Evolutionary conservation across 2,797 vertebrate genomes (phyloP).

Genomic region (Halcyon badia): DNA sequence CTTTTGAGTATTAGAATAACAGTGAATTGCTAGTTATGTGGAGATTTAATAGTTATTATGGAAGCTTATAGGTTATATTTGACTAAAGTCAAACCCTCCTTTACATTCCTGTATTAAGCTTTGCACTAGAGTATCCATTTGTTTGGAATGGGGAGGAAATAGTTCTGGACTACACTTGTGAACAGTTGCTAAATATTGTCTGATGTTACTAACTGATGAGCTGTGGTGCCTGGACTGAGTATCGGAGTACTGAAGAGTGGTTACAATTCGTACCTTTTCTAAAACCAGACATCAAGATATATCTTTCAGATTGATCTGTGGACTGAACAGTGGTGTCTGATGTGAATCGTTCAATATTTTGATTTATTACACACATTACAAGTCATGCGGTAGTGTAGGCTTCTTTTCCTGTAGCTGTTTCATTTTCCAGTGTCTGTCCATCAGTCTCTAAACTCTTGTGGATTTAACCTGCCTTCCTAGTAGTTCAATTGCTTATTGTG

Average conservation of each 20-base stretch:
- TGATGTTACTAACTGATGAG: neutral
- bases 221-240: neutral
- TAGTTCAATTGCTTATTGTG: neutral
- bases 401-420: neutral
- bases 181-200: neutral
- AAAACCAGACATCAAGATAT: neutral
- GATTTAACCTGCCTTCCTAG: neutral
- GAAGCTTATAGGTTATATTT: neutral
- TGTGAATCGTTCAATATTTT: neutral
- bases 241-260: neutral
- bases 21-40: neutral
- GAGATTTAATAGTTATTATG: neutral
- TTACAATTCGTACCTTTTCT: neutral
- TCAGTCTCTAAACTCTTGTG: neutral
- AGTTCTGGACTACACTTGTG: neutral
- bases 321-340: neutral
- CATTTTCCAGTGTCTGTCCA: too few relatives aligned
- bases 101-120: neutral
- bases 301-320: neutral
- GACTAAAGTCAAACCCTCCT: neutral
- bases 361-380: accelerated
- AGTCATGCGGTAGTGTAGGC: neutral
- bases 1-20: neutral
- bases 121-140: neutral
- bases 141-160: neutral